These are phyloP conservation scores for Pardalotus punctatus DNA, from an alignment of 2,113 vertebrate genomes.

Conservation along the genomic window DNA sequence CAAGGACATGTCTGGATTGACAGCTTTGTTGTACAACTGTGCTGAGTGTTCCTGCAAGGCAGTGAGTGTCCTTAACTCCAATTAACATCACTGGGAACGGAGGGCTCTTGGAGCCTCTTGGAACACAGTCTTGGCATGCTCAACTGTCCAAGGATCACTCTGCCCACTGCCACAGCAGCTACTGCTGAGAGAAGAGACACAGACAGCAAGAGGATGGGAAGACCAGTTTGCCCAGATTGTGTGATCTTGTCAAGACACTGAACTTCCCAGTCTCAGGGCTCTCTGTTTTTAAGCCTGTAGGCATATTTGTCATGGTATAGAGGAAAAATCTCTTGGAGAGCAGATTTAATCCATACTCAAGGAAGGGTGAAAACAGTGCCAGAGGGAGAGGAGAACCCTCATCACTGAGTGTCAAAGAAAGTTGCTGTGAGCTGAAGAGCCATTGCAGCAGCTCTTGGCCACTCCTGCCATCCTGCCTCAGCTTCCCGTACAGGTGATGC, in stretches of 20 bases:
- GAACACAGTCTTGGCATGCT: not conserved
- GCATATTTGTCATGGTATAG: not conserved
- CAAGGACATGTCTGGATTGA: not conserved
- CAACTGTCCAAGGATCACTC: not conserved
- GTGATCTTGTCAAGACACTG: not conserved
- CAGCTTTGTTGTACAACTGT: not conserved
- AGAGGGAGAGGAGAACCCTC: not conserved
- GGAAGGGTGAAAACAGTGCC: not conserved
- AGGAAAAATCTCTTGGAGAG: not conserved
- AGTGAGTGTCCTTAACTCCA: not conserved
- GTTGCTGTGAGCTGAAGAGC: not conserved
- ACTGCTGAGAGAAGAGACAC: not conserved
- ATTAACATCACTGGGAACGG: not conserved
- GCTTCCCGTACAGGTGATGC: not conserved
- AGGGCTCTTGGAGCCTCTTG: not conserved
- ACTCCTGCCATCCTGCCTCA: not conserved
- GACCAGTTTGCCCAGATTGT: not conserved
- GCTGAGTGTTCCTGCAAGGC: not conserved
- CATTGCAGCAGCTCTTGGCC: not conserved
- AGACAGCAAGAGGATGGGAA: not conserved
- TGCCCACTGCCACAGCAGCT: not conserved
- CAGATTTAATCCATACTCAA: not conserved
- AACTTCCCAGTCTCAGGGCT: not conserved
- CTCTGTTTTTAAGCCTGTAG: not conserved
- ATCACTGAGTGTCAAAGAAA: not conserved